A percentile compares a stretch with the other conserved stretches of the same genome.
Conservation (phyloP, 2,113 vertebrate genomes). For the Delphinapterus leucas region DNA sequence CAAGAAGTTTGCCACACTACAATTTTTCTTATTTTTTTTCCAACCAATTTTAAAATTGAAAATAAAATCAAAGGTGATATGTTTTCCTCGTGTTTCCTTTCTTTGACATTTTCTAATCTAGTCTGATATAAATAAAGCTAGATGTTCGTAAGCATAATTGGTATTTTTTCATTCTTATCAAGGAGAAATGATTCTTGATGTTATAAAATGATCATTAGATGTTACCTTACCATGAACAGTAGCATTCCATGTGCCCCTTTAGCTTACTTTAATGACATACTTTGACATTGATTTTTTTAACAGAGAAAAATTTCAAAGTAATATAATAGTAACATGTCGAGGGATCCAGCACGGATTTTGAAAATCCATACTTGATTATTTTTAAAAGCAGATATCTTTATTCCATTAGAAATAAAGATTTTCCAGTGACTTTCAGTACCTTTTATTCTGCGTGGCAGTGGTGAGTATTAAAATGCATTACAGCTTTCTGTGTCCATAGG, state of each 20-base stretch:
- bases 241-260: background rate
- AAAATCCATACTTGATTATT: background rate
- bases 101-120: background rate
- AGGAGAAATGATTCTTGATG: background rate
- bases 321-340: background rate
- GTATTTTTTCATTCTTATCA: background rate
- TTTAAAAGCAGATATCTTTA: background rate
- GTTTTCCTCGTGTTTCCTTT: constrained; percentile 31
- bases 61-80: constrained; percentile 13
- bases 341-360: background rate
- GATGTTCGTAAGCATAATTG: background rate
- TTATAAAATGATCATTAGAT: background rate
- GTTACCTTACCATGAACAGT: background rate
- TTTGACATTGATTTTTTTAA: background rate
- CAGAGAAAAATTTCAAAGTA: background rate
- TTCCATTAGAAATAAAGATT: background rate
- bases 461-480: background rate
- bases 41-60: background rate
- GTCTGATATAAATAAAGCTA: background rate
- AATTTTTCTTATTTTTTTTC: background rate
- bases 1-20: background rate
- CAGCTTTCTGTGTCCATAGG: background rate
- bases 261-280: background rate
- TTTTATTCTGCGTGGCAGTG: background rate
- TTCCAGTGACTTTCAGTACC: background rate